phyloP scores from a whole-genome alignment of 2,113 vertebrate species.

The Bubo scandiacus region DNA sequence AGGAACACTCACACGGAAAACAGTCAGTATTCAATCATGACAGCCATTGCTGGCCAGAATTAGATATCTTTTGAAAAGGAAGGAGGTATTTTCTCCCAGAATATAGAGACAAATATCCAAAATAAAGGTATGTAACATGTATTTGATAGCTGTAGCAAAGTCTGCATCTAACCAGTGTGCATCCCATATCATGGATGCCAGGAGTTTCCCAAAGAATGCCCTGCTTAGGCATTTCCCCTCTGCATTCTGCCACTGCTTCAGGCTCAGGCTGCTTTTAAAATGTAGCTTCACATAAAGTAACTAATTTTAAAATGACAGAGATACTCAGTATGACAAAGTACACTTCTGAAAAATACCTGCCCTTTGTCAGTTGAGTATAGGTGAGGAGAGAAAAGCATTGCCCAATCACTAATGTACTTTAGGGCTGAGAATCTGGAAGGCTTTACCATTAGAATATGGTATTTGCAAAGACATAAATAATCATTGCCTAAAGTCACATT shows the following conservation, averaged over 20 bases:
- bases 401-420: background rate
- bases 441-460: background rate
- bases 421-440: background rate
- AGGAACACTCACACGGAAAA: background rate
- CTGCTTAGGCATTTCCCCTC: background rate
- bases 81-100: background rate
- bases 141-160: background rate
- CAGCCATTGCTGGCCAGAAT: background rate
- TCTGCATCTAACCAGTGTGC: background rate
- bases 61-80: background rate
- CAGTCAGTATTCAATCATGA: background rate
- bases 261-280: background rate
- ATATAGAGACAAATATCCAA: background rate
- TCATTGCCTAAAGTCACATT: background rate
- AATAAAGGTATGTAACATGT: background rate
- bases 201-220: background rate
- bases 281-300: background rate
- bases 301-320: background rate
- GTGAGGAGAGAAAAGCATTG: background rate
- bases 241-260: background rate
- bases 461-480: background rate
- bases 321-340: background rate
- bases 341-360: background rate
- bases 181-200: background rate
- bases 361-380: background rate